Conservation (phyloP, 53 echinoderm and acorn worm genomes). For the Henricia sp. region DNA sequence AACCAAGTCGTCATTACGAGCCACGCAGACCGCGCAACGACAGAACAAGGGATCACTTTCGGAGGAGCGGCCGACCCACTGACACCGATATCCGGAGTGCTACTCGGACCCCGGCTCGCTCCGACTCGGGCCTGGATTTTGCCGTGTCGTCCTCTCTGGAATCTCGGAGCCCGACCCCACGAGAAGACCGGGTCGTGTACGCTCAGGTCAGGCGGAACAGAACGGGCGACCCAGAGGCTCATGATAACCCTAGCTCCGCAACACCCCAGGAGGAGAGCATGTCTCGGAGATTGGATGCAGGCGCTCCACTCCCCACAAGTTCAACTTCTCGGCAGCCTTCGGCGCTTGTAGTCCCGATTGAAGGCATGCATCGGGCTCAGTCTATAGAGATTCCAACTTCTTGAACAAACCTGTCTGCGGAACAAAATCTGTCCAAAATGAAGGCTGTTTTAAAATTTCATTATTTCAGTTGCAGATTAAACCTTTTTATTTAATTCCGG, state of each 20-base stretch:
- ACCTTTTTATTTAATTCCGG: too few relatives aligned
- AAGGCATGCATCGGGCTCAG: conserved; percentile 32
- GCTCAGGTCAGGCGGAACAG: conserved; percentile 46
- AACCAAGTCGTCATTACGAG: conserved; percentile 10
- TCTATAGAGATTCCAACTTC: conserved; percentile 17
- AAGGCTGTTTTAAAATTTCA: too few relatives aligned
- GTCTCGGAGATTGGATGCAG: neutral
- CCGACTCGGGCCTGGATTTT: conserved; percentile 76
- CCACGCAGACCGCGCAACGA: conserved; percentile 22
- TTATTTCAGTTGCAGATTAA: too few relatives aligned
- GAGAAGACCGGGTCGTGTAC: conserved; percentile 58
- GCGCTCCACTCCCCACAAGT: conserved; percentile 6
- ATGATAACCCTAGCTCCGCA: neutral
- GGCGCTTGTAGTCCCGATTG: neutral
- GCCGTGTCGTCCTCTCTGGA: conserved; percentile 54
- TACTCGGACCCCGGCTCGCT: conserved; percentile 48
- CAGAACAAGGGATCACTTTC: neutral
- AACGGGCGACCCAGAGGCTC: neutral
- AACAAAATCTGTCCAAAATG: too few relatives aligned
- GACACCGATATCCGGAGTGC: neutral
- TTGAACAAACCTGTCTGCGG: conserved; percentile 12
- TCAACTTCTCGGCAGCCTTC: conserved; percentile 29
- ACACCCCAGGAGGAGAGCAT: neutral
- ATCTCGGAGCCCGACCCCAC: conserved; percentile 66
- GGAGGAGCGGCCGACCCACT: neutral